Conservation (phyloP, 2,797 vertebrate genomes). For the Tamandua tetradactyla region DNA sequence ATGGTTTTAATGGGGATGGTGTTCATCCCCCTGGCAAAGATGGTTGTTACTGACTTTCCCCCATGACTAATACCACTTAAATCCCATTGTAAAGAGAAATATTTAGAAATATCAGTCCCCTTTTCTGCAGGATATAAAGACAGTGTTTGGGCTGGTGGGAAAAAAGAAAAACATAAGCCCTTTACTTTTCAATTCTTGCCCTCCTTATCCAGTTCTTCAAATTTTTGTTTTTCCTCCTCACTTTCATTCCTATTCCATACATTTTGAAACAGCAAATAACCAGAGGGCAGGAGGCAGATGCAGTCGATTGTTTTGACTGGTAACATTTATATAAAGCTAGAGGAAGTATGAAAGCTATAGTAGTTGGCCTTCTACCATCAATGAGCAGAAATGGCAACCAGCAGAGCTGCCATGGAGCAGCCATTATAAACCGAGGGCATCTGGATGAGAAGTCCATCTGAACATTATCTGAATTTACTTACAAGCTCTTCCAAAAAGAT, state of each 20-base stretch:
- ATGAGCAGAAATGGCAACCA: neutral
- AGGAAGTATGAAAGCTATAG: neutral
- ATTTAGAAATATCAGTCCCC: neutral
- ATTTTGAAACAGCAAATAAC: neutral
- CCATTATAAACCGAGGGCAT: neutral
- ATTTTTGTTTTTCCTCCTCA: neutral
- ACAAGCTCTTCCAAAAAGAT: constrained; percentile 24
- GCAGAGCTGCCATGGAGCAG: neutral
- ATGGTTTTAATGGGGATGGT: neutral
- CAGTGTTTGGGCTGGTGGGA: neutral
- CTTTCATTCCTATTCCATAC: neutral
- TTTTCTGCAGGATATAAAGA: neutral
- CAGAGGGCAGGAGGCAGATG: neutral
- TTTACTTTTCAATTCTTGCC: neutral
- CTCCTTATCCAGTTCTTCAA: neutral
- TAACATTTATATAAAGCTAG: neutral
- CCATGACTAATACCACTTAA: neutral
- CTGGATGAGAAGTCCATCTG: neutral
- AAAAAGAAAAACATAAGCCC: neutral
- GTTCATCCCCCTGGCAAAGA: neutral
- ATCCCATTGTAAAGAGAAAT: constrained; percentile 45
- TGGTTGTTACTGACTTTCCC: neutral
- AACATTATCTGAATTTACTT: constrained; percentile 5
- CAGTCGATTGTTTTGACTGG: neutral
- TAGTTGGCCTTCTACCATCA: neutral